Percentiles rank a stretch among this genome's conserved stretches.
These are phyloP conservation scores for Amblyraja radiata DNA, from an alignment of 2,797 vertebrate genomes.

Conservation along the genomic window DNA sequence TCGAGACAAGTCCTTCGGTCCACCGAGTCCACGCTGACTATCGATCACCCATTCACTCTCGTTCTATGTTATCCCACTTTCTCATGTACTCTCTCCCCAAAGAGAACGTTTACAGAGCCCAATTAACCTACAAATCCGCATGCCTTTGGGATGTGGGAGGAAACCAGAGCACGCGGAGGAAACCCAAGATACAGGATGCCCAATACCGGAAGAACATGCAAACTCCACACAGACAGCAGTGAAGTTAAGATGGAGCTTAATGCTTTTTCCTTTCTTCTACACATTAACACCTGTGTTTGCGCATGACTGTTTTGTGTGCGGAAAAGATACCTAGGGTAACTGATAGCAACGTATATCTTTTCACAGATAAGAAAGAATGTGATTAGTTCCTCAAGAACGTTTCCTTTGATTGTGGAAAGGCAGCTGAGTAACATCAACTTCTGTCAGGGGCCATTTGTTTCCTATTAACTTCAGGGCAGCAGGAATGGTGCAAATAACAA, in stretches of 20 bases:
- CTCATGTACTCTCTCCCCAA: no score
- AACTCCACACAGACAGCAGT: no score
- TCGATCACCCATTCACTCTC: no score
- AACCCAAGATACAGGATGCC: no score
- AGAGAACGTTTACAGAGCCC: no score
- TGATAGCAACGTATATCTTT: neutral
- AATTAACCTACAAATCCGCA: no score
- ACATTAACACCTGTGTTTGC: neutral
- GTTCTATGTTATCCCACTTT: no score
- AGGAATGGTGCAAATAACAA: neutral
- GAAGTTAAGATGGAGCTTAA: neutral
- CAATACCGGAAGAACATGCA: no score
- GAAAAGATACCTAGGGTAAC: neutral
- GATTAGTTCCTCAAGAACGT: neutral
- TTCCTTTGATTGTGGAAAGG: neutral
- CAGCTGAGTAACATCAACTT: neutral
- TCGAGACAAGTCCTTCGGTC: no score
- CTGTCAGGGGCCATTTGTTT: neutral
- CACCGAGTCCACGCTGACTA: no score
- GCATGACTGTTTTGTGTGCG: neutral
- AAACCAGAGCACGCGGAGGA: no score
- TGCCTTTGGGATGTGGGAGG: no score
- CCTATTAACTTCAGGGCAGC: neutral
- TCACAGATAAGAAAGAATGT: neutral
- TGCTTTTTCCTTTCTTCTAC: neutral